Evolutionary conservation across 2,113 vertebrate species (phyloP).

Genomic region (Lepus timidus): DNA sequence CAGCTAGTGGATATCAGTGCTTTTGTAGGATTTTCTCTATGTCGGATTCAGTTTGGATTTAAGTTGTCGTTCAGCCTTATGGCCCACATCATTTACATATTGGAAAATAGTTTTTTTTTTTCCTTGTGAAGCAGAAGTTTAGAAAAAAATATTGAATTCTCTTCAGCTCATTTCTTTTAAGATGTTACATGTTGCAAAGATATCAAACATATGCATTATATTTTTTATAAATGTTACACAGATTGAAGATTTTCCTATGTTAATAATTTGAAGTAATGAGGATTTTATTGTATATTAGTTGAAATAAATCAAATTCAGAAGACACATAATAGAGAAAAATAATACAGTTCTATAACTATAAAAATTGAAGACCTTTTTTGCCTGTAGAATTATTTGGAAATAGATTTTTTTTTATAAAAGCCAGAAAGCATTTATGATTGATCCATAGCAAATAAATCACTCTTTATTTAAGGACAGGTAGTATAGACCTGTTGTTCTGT

Average conservation of each 20-base stretch:
- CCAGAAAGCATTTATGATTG: constrained; percentile 77
- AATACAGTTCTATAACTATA: constrained; percentile 77
- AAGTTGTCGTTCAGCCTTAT: constrained; percentile 1
- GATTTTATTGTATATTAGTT: constrained; percentile 64
- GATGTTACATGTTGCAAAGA: constrained; percentile 11
- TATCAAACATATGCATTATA: constrained; percentile 2
- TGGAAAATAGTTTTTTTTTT: constrained; percentile 54
- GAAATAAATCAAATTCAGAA: constrained; percentile 72
- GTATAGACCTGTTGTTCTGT: constrained; percentile 87
- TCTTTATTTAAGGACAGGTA: constrained; percentile 89
- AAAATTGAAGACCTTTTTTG: constrained; percentile 72
- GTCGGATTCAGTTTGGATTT: background rate
- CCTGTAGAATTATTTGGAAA: constrained; percentile 73
- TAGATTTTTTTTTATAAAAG: constrained; percentile 77
- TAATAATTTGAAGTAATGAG: constrained; percentile 38
- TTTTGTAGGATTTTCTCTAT: background rate
- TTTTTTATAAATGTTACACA: constrained; percentile 39
- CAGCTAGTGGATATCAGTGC: background rate
- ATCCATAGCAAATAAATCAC: constrained; percentile 80
- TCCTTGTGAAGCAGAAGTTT: constrained; percentile 18
- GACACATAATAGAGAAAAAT: constrained; percentile 72
- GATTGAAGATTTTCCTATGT: constrained; percentile 31
- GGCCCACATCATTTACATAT: constrained; percentile 13
- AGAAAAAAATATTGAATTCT: constrained; percentile 55
- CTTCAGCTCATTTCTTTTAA: constrained; percentile 63